Percentiles rank a stretch among this genome's conserved stretches.
These are phyloP conservation scores for Agrochola circellaris DNA, from an alignment of 2,888 invertebrate genomes.

Conservation along the genomic window DNA sequence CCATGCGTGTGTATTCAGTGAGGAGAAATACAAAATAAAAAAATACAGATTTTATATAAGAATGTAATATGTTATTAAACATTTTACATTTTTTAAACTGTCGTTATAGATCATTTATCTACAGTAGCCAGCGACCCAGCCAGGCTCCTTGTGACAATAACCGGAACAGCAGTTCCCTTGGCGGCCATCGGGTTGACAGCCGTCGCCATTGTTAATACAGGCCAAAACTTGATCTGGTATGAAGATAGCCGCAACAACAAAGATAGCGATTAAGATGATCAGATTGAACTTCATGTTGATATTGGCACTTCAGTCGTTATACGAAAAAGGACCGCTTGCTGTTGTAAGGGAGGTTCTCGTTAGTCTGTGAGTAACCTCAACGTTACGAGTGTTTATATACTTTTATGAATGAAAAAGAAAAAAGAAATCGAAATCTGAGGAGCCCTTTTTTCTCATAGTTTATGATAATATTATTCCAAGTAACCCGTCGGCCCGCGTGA, in stretches of 20 bases:
- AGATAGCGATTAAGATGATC: not conserved
- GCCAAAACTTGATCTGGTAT: constrained; percentile 4
- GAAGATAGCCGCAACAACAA: constrained; percentile 5
- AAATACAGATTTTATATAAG: not conserved
- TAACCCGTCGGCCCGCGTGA: not conserved
- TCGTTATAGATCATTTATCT: not conserved
- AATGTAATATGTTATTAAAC: not conserved
- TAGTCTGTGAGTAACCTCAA: not conserved
- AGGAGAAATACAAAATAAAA: not conserved
- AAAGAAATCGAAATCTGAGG: not conserved
- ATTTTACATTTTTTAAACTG: not conserved
- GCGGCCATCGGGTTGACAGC: constrained; percentile 14
- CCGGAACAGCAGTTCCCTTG: constrained; percentile 10
- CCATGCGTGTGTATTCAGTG: not conserved
- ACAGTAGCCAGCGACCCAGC: constrained; percentile 9
- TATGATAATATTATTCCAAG: not conserved
- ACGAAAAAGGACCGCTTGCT: not conserved
- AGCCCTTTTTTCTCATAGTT: not conserved
- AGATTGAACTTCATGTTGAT: not conserved
- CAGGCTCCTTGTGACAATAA: constrained; percentile 10
- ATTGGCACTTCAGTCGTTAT: not conserved
- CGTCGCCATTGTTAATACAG: constrained; percentile 15
- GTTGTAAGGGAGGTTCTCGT: not conserved
- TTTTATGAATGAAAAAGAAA: not conserved
- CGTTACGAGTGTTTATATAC: not conserved